These are phyloP conservation scores for Cosmopolites sordidus DNA, from an alignment of 2,888 invertebrate genomes.

Conservation along the genomic window DNA sequence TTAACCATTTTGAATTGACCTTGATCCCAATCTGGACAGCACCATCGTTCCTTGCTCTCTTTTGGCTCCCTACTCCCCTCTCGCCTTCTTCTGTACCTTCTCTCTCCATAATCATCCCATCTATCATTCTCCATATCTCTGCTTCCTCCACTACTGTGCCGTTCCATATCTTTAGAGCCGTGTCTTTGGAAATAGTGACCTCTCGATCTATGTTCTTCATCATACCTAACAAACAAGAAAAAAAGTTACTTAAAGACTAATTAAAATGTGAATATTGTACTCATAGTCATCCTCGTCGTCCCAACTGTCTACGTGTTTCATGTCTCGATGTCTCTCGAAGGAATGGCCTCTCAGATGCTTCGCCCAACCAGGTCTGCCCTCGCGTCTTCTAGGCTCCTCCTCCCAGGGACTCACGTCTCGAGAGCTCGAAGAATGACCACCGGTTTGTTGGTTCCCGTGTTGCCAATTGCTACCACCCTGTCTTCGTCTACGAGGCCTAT, in stretches of 20 bases:
- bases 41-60: conserved; percentile 42
- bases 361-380: conserved; percentile 31
- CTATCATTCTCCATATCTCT: conserved; percentile 37
- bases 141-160: conserved; percentile 33
- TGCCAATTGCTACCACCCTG: conserved; percentile 38
- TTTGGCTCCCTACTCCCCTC: conserved; percentile 40
- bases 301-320: conserved; percentile 53
- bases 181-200: conserved; percentile 40
- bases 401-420: conserved; percentile 80
- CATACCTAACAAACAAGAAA: conserved; percentile 37
- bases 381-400: conserved; percentile 55
- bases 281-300: conserved; percentile 69
- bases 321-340: conserved; percentile 50
- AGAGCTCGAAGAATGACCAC: conserved; percentile 61
- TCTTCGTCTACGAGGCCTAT: conserved; percentile 40
- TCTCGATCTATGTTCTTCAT: conserved; percentile 41
- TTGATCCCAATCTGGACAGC: conserved; percentile 53
- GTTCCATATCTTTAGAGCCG: conserved; percentile 36
- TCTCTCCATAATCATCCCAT: conserved; percentile 36
- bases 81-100: conserved; percentile 38
- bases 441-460: conserved; percentile 28
- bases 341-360: conserved; percentile 45
- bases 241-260: not conserved
- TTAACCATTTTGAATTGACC: conserved; percentile 29
- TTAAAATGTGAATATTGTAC: conserved; percentile 42